Evolutionary conservation across 2,888 invertebrate genomes (phyloP), one percentile per base, ranked within the genome.

Genomic region (Chironomus tentans): DNA sequence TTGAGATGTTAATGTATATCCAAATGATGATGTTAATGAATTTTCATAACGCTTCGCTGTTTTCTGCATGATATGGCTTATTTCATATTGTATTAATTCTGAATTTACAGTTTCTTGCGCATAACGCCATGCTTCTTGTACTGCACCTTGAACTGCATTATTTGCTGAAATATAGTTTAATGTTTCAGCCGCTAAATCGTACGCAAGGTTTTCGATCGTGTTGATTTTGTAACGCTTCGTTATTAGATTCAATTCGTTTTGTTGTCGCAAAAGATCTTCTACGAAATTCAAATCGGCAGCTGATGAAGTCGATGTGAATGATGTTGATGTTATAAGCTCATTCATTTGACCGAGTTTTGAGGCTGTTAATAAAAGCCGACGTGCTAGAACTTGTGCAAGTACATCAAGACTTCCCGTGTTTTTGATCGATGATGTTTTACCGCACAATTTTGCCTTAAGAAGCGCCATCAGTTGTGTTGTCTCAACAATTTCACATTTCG

Each of bases 81-180:
- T 91, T 83, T 92, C 92, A 0, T 91, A 90, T 80, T 91, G 91
- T 38, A 92, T 90, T 38, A 93, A 85, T 82, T 92, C 92, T 2
- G 89, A 88, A 79, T 90, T 91, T 0, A 92, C 89, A 1, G 90
- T 88, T 80, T 92, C 91, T 75, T 91, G 89, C 0, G 93, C 92
- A 77, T 90, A 87, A 56, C 89, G 88, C 89, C 91, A 91, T 4
- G 92, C 92, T 80, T 91, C 91, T 46, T 91, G 88, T 21, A 92
- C 89, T 48, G 91, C 87, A 76, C 88, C 88, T 79, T 91, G 90
- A 78, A 89, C 90, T 76, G 85, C 82, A 81, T 87, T 85, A 77
- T 82, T 82, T 4, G 84, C 85, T 1, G 86, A 81, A 21, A 87
- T 85, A 78, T 87, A 85, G 80, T 88, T 89, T n/a, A 90, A 82